These are phyloP conservation scores for Chamaea fasciata DNA, from an alignment of 2,113 vertebrate genomes.

Conservation along the genomic window DNA sequence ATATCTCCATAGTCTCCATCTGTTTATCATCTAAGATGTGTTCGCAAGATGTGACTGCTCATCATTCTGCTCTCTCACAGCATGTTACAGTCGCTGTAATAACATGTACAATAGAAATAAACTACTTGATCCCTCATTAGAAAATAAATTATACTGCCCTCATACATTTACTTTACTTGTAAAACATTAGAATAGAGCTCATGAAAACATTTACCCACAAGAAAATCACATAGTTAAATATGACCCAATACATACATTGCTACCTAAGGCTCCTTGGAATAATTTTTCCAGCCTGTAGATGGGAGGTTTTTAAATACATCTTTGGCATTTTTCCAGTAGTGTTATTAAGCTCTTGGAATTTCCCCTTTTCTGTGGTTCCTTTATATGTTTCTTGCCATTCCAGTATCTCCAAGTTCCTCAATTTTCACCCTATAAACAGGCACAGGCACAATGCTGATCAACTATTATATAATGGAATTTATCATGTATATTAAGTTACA, in stretches of 20 bases:
- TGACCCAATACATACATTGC: slow-evolving; percentile 47
- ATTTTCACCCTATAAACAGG: slow-evolving; percentile 35
- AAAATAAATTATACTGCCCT: slow-evolving; percentile 55
- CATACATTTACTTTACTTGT: slow-evolving; percentile 47
- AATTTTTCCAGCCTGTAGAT: slow-evolving; percentile 12
- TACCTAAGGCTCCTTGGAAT: slow-evolving; percentile 42
- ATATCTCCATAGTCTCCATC: slow-evolving; percentile 12
- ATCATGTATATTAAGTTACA: background rate
- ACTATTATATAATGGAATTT: background rate
- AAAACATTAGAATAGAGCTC: slow-evolving; percentile 47
- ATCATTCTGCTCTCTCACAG: slow-evolving; percentile 46
- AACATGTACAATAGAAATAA: slow-evolving; percentile 58
- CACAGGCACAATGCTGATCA: background rate
- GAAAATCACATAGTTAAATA: slow-evolving; percentile 52
- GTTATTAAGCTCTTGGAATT: slow-evolving; percentile 31
- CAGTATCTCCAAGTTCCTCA: slow-evolving; percentile 5
- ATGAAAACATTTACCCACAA: slow-evolving; percentile 59
- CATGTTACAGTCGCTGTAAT: slow-evolving; percentile 44
- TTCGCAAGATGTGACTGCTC: slow-evolving; percentile 57
- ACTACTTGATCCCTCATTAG: slow-evolving; percentile 55
- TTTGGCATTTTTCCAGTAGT: slow-evolving; percentile 39
- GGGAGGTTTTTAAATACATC: slow-evolving; percentile 34
- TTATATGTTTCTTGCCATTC: slow-evolving; percentile 30
- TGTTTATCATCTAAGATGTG: slow-evolving; percentile 58
- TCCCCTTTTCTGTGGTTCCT: background rate